Percentiles rank a stretch among this genome's conserved stretches.
Evolutionary conservation across 1,140 invertebrate species (phyloP).

Genomic region (Tetramorium simillimum): DNA sequence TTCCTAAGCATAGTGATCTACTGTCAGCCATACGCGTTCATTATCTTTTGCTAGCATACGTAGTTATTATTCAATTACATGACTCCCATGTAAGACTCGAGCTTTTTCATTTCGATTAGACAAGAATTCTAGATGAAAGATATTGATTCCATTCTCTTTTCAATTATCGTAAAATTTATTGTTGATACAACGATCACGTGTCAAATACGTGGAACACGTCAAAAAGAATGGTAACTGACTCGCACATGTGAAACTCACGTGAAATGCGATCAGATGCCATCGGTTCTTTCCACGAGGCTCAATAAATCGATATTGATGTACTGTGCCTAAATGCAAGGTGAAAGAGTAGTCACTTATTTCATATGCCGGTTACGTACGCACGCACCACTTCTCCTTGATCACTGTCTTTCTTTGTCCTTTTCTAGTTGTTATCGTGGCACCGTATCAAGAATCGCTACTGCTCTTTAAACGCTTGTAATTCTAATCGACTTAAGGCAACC

Average conservation of each 20-base stretch:
- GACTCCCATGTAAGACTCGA: constrained; percentile 7
- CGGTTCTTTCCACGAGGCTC: background rate
- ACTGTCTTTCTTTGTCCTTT: constrained; percentile 39
- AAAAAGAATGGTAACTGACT: background rate
- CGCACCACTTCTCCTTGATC: constrained; percentile 45
- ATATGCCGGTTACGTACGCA: constrained; percentile 28
- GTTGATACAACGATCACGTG: background rate
- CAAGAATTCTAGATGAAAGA: background rate
- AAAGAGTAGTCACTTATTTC: constrained; percentile 43
- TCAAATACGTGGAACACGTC: background rate
- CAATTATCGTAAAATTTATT: background rate
- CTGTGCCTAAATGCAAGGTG: constrained; percentile 39
- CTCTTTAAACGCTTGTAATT: background rate
- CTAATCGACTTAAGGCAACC: background rate
- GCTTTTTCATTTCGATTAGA: background rate
- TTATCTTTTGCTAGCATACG: constrained; percentile 11
- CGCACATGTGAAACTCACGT: background rate
- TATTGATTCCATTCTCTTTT: background rate
- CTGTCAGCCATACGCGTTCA: constrained; percentile 16
- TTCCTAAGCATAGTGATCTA: constrained; percentile 22
- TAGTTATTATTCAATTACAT: constrained; percentile 48
- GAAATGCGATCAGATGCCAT: background rate
- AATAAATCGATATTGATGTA: constrained; percentile 45
- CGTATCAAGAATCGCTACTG: constrained; percentile 13
- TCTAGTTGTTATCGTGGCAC: background rate